phyloP scores from a whole-genome alignment of 2,113 vertebrate species.

The Shinisaurus crocodilurus region DNA sequence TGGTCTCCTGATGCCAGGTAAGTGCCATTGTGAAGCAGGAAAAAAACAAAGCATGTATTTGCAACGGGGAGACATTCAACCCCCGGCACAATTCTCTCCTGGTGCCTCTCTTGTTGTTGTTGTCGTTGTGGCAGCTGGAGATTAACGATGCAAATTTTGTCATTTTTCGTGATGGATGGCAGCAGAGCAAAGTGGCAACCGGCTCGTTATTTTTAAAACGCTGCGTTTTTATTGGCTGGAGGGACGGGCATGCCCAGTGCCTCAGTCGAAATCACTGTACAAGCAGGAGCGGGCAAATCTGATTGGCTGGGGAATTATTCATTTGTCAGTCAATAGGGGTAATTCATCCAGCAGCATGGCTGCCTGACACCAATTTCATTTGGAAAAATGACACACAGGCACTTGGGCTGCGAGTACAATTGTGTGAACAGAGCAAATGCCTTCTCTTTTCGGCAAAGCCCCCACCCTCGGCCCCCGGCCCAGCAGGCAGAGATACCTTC shows the following conservation, averaged over 20 bases:
- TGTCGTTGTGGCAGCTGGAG: constrained; percentile 57
- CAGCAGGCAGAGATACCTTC: background rate
- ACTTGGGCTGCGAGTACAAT: too few species aligned
- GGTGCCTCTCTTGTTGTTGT: constrained; percentile 61
- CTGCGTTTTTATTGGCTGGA: constrained; percentile 34
- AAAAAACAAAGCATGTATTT: constrained; percentile 55
- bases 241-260: constrained; percentile 7
- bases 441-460: too few species aligned
- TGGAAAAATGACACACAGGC: background rate
- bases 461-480: background rate
- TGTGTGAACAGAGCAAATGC: too few species aligned
- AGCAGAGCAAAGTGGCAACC: constrained; percentile 46
- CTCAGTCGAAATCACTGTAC: constrained; percentile 20
- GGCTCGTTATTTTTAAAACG: constrained; percentile 42
- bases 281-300: background rate
- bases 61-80: constrained; percentile 65
- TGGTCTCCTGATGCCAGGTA: constrained; percentile 24
- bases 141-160: constrained; percentile 71
- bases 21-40: constrained; percentile 45
- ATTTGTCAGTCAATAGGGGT: background rate
- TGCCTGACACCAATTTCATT: background rate
- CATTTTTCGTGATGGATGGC: constrained; percentile 59
- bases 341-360: background rate
- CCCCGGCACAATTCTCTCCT: constrained; percentile 63
- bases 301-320: background rate